Percentiles rank a stretch among this genome's conserved stretches.
These are phyloP conservation scores for Drosophila sp. DNA, from an alignment of 1,140 invertebrate species.

Conservation along the genomic window DNA sequence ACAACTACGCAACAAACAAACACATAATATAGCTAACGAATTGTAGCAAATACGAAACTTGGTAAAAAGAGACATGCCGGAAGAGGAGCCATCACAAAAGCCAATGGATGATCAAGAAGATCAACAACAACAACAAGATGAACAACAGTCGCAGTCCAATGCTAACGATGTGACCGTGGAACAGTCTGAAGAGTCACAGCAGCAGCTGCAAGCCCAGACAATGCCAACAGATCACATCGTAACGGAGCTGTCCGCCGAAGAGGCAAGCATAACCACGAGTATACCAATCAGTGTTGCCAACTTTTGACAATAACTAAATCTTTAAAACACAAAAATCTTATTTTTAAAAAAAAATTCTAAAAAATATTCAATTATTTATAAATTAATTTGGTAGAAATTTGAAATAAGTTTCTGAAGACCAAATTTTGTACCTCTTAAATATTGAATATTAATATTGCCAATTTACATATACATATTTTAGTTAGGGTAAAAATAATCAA, in stretches of 20 bases:
- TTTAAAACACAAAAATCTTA: too few relatives aligned
- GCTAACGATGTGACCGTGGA: constrained; percentile 11
- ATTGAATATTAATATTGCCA: too few relatives aligned
- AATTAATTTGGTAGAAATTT: too few relatives aligned
- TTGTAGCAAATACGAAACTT: constrained; percentile 11
- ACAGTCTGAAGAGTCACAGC: constrained; percentile 12
- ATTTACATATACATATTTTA: too few relatives aligned
- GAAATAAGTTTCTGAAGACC: too few relatives aligned
- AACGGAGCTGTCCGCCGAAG: constrained; percentile 89
- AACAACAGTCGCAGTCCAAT: constrained; percentile 5
- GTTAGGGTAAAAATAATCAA: too few relatives aligned
- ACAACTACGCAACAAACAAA: constrained; percentile 76
- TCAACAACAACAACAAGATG: constrained; percentile 24
- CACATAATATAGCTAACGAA: constrained; percentile 45
- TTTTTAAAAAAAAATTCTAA: too few relatives aligned
- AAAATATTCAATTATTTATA: too few relatives aligned
- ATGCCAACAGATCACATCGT: constrained; percentile 22
- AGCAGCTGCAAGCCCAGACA: constrained; percentile 18
- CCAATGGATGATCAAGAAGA: constrained; percentile 65
- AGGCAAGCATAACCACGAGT: constrained; percentile 86
- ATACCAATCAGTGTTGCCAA: not conserved
- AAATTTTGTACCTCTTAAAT: too few relatives aligned
- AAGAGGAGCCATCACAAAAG: constrained; percentile 71
- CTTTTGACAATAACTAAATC: too few relatives aligned
- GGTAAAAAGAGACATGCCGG: constrained; percentile 51